Evolutionary conservation across 1,140 invertebrate genomes (phyloP).

Genomic region (Coptotermes formosanus): DNA sequence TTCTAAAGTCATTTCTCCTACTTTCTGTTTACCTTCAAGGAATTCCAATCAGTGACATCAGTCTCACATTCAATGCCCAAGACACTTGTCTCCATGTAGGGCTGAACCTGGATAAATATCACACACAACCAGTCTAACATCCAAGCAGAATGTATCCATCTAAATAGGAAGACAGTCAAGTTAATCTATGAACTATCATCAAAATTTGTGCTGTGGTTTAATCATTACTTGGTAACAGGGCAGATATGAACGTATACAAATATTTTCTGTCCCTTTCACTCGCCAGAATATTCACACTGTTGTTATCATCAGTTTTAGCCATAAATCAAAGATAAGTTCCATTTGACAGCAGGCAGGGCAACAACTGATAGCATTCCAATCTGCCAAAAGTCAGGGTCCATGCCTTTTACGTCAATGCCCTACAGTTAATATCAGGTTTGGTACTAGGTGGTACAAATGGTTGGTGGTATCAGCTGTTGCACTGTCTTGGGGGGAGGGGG

Average conservation of each 20-base stretch:
- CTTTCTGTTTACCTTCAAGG: conserved; percentile 36
- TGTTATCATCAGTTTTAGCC: too few relatives aligned
- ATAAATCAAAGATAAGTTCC: too few relatives aligned
- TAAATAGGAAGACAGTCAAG: conserved; percentile 33
- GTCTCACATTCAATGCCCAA: conserved; percentile 37
- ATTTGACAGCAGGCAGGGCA: too few relatives aligned
- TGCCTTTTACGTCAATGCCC: too few relatives aligned
- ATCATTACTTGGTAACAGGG: background rate
- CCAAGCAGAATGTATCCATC: conserved; percentile 39
- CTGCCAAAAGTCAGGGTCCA: too few relatives aligned
- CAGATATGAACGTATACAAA: background rate
- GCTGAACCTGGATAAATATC: conserved; percentile 38
- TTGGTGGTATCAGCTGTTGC: too few relatives aligned
- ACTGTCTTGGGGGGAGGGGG: too few relatives aligned
- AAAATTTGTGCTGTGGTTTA: background rate
- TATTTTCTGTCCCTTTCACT: background rate
- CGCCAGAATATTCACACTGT: background rate
- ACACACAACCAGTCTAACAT: conserved; percentile 39
- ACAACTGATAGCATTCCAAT: too few relatives aligned
- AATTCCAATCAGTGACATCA: conserved; percentile 39
- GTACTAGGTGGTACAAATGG: too few relatives aligned
- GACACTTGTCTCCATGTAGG: conserved; percentile 36
- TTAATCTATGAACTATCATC: background rate
- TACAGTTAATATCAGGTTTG: too few relatives aligned
- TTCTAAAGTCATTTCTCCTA: background rate